A percentile compares a stretch with the other conserved stretches of the same genome.
phyloP scores from a whole-genome alignment of 2,113 vertebrate genomes.

The Bambusicola thoracicus region DNA sequence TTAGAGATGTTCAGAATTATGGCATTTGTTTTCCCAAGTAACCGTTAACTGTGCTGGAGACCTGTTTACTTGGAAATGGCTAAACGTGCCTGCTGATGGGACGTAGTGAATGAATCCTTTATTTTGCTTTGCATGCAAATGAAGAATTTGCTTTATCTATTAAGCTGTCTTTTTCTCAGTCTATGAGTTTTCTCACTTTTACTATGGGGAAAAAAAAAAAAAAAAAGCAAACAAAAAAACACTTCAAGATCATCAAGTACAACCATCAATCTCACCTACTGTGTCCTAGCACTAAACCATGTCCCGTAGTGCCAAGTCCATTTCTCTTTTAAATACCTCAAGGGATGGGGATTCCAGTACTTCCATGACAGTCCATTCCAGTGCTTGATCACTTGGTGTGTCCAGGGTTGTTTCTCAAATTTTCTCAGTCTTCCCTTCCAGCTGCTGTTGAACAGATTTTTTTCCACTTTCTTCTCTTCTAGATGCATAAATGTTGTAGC shows the following conservation, averaged over 20 bases:
- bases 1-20: neutral
- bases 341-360: neutral
- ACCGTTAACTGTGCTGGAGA: neutral
- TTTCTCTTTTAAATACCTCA: neutral
- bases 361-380: neutral
- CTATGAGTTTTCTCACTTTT: neutral
- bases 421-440: neutral
- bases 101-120: neutral
- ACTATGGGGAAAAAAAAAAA: neutral
- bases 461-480: neutral
- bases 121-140: neutral
- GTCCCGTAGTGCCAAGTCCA: neutral
- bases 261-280: neutral
- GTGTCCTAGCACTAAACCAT: neutral
- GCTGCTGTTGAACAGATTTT: neutral
- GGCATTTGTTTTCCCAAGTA: neutral
- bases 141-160: neutral
- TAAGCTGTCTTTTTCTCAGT: neutral
- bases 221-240: neutral
- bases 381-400: neutral
- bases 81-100: neutral
- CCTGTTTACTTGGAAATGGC: neutral
- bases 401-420: neutral
- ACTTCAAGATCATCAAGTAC: neutral
- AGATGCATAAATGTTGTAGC: neutral